Evolutionary conservation across 1,140 invertebrate species (phyloP).

Genomic region (Cephus cinctus): DNA sequence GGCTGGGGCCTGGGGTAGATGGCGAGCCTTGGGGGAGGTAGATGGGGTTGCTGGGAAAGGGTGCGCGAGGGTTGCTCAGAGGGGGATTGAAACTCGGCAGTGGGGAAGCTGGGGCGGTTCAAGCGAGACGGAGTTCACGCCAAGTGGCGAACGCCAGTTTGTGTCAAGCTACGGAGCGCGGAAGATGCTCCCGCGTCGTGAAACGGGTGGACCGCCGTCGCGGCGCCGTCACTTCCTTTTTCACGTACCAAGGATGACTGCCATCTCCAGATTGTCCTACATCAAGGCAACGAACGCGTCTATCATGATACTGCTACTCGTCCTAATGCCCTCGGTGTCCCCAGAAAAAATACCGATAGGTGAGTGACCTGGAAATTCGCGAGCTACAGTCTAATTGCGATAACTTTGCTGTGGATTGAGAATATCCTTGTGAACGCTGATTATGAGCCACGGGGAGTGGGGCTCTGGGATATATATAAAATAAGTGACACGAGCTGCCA

Average conservation of each 20-base stretch:
- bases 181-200: slow-evolving; percentile 41
- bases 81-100: slow-evolving; percentile 10
- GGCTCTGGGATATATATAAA: no score
- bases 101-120: slow-evolving; percentile 39
- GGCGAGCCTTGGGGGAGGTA: slow-evolving; percentile 12
- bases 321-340: slow-evolving; percentile 20
- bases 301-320: slow-evolving; percentile 17
- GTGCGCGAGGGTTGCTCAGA: slow-evolving; percentile 8
- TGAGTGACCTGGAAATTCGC: slow-evolving; percentile 38
- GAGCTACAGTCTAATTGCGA: no score
- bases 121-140: slow-evolving; percentile 40
- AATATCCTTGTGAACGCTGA: no score
- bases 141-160: slow-evolving; percentile 48
- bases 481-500: no score
- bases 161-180: slow-evolving; percentile 48
- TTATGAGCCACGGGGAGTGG: no score
- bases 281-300: no score
- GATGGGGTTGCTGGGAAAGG: neutral
- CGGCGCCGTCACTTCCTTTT: slow-evolving; percentile 9
- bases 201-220: slow-evolving; percentile 27
- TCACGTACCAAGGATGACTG: slow-evolving; percentile 9
- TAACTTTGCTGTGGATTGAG: no score
- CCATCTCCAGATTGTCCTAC: neutral
- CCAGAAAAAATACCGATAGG: slow-evolving; percentile 49
- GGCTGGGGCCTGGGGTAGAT: slow-evolving; percentile 9